phyloP scores from a whole-genome alignment of 2,113 vertebrate genomes.

The Kobus ellipsiprymnus region DNA sequence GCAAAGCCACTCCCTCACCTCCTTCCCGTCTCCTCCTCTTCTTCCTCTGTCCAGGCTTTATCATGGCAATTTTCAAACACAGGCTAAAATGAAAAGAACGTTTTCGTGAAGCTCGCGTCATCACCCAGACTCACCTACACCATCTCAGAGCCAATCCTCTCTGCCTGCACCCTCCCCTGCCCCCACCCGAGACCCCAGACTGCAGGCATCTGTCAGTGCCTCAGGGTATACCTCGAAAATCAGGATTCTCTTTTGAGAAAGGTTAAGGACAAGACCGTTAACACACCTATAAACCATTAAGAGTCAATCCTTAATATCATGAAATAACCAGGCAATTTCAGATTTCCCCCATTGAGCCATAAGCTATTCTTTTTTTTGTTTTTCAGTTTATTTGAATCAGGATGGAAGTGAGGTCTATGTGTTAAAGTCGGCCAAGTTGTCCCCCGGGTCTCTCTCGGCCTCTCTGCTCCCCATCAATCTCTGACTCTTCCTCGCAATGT shows the following conservation, averaged over 20 bases:
- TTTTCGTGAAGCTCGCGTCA: fast-evolving
- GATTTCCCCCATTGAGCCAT: neutral
- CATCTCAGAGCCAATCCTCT: neutral
- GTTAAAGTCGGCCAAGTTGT: neutral
- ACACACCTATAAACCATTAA: neutral
- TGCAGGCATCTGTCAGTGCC: neutral
- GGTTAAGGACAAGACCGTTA: neutral
- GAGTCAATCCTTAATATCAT: neutral
- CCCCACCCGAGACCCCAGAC: neutral
- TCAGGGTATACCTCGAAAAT: neutral
- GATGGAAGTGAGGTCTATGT: neutral
- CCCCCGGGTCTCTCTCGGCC: neutral
- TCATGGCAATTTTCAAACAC: neutral
- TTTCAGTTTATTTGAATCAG: neutral
- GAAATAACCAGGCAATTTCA: neutral
- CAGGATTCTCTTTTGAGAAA: neutral
- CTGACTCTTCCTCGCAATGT: neutral
- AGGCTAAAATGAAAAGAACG: neutral
- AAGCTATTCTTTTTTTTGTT: neutral
- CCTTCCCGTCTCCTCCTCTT: too few relatives aligned
- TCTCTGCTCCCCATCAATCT: neutral
- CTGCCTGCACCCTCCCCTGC: fast-evolving
- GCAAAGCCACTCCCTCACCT: neutral
- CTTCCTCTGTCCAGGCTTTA: neutral
- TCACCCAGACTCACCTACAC: neutral